Percentiles rank a stretch among this genome's conserved stretches.
phyloP scores from a whole-genome alignment of 2,797 vertebrate genomes.

The Erpetoichthys calabaricus region DNA sequence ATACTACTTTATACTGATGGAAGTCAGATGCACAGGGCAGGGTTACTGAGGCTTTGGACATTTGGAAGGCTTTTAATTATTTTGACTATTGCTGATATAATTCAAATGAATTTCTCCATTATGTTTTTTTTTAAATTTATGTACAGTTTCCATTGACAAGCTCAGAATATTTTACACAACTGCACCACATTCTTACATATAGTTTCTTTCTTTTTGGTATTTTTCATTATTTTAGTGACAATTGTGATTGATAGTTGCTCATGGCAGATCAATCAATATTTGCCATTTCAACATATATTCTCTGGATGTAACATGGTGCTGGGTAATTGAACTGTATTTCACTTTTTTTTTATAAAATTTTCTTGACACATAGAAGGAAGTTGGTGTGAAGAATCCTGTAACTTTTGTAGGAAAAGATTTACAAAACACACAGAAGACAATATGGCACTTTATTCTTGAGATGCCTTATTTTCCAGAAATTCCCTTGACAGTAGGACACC shows the following conservation, averaged over 20 bases:
- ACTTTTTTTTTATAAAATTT: conserved; percentile 5
- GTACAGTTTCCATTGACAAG: too few relatives aligned
- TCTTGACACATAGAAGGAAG: background rate
- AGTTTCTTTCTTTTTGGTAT: too few relatives aligned
- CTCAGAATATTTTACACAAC: too few relatives aligned
- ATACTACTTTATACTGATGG: too few relatives aligned
- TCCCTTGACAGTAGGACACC: background rate
- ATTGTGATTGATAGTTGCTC: background rate
- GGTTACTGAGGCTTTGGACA: too few relatives aligned
- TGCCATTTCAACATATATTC: background rate
- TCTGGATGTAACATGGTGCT: background rate
- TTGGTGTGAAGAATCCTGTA: background rate
- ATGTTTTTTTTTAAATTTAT: too few relatives aligned
- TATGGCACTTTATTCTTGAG: background rate
- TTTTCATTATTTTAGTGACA: background rate
- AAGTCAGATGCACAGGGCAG: too few relatives aligned
- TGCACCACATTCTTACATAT: too few relatives aligned
- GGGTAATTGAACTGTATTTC: background rate
- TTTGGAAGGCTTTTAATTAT: too few relatives aligned
- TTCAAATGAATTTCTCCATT: too few relatives aligned
- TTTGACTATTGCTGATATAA: too few relatives aligned
- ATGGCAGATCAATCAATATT: background rate
- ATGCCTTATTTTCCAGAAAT: background rate
- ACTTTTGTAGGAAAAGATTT: background rate
- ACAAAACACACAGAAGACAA: background rate